Evolutionary conservation across 2,888 invertebrate species (phyloP).

Genomic region (Drosophila kambysellisi): DNA sequence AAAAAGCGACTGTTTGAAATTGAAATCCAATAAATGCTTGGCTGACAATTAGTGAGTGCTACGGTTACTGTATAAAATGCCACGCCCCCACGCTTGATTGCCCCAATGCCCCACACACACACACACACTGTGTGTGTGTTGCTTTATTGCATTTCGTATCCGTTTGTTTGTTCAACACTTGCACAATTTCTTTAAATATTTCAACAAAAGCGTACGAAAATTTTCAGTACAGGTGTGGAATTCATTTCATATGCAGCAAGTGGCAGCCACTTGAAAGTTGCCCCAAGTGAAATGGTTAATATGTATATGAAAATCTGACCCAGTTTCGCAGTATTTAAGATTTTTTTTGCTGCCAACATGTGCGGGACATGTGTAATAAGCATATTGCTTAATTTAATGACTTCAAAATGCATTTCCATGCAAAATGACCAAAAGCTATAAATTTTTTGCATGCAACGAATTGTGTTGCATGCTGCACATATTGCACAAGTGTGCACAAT

Average conservation of each 20-base stretch:
- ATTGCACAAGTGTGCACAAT: neutral
- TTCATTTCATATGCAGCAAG: constrained; percentile 7
- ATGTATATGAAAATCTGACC: constrained; percentile 32
- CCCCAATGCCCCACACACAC: constrained; percentile 12
- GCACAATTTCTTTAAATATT: constrained; percentile 21
- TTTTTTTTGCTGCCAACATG: constrained; percentile 22
- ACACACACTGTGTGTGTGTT: constrained; percentile 18
- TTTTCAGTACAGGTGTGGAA: constrained; percentile 18
- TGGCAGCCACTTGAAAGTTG: constrained; percentile 12
- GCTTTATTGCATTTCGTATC: constrained; percentile 46
- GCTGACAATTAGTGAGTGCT: constrained; percentile 70
- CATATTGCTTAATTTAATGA: constrained; percentile 30
- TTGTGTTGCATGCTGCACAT: constrained; percentile 10
- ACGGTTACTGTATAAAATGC: constrained; percentile 40
- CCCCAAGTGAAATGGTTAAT: constrained; percentile 13
- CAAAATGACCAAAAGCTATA: neutral
- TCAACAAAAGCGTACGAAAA: constrained; percentile 40
- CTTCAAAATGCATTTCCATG: constrained; percentile 14
- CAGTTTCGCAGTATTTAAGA: constrained; percentile 7
- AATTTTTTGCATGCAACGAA: constrained; percentile 1
- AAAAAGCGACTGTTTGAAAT: constrained; percentile 41
- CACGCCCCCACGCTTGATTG: constrained; percentile 37
- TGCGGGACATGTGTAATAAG: constrained; percentile 8
- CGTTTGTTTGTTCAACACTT: constrained; percentile 60
- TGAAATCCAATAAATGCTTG: constrained; percentile 66